phyloP scores from a whole-genome alignment of 2,113 vertebrate genomes.

The Gallinago jamesoni region DNA sequence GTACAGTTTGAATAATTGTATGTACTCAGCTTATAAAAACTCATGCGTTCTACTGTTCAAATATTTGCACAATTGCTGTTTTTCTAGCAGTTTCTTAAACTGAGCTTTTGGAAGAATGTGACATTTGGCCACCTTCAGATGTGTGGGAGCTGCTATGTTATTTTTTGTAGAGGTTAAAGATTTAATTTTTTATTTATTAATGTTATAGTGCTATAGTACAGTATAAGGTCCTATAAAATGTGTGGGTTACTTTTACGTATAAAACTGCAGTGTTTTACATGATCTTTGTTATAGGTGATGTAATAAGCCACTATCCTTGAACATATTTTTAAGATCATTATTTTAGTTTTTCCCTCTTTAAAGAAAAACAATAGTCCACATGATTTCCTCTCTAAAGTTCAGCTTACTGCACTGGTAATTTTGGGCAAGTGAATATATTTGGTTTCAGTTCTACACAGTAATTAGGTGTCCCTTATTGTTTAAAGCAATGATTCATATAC shows the following conservation, averaged over 20 bases:
- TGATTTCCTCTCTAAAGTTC: not conserved
- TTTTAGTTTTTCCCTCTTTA: not conserved
- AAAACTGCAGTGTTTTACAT: not conserved
- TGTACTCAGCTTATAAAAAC: conserved; percentile 17
- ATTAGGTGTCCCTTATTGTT: not conserved
- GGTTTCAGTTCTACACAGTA: not conserved
- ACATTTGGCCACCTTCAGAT: not conserved
- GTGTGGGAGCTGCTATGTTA: not conserved
- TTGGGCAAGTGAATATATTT: not conserved
- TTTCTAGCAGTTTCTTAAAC: not conserved
- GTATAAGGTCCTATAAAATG: not conserved
- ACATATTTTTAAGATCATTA: not conserved
- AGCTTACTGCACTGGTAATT: not conserved
- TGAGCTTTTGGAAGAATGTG: not conserved
- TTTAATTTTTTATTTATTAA: not conserved
- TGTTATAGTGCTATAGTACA: not conserved
- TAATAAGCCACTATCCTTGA: not conserved
- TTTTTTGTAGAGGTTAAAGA: not conserved
- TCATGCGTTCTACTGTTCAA: not conserved
- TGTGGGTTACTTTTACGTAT: not conserved
- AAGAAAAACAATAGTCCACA: not conserved
- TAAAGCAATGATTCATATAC: not conserved
- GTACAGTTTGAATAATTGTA: not conserved
- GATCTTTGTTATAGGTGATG: not conserved
- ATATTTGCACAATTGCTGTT: conserved; percentile 33